phyloP scores from a whole-genome alignment of 2,888 invertebrate genomes.

The Metopia argyrocephala region DNA sequence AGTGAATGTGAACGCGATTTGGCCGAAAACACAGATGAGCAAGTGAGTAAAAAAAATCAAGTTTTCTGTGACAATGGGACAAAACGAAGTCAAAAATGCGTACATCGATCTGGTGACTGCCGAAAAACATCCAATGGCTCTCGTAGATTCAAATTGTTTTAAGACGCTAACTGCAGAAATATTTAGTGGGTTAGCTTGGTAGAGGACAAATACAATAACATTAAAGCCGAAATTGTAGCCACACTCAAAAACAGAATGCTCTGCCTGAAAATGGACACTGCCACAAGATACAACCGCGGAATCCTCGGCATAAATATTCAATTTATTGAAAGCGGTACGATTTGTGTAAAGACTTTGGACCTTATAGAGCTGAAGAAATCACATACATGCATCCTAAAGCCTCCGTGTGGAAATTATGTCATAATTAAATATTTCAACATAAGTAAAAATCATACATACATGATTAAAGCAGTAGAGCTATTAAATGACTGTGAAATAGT shows the following conservation, averaged over 20 bases:
- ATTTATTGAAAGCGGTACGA: not conserved
- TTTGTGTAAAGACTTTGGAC: not conserved
- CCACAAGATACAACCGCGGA: not conserved
- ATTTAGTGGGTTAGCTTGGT: not conserved
- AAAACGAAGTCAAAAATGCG: constrained; percentile 3
- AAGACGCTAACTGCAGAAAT: not conserved
- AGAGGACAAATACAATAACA: not conserved
- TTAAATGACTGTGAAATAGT: not conserved
- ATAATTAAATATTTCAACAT: not conserved
- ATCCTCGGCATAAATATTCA: constrained; percentile 13
- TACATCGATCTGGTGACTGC: not conserved
- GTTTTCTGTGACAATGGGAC: not conserved
- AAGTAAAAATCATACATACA: not conserved
- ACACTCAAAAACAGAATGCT: not conserved
- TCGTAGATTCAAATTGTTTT: not conserved
- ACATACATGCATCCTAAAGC: not conserved
- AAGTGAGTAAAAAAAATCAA: not conserved
- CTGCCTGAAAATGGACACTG: not conserved
- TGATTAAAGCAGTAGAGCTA: constrained; percentile 10
- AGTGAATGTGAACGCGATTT: not conserved
- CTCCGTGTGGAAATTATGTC: not conserved
- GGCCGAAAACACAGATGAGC: not conserved
- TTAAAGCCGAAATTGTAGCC: not conserved
- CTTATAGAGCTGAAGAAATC: constrained; percentile 1
- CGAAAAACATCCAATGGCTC: not conserved